A percentile compares a stretch with the other conserved stretches of the same genome.
These are phyloP conservation scores for Ceyx erithaca DNA, from an alignment of 2,797 vertebrate species.

Conservation along the genomic window DNA sequence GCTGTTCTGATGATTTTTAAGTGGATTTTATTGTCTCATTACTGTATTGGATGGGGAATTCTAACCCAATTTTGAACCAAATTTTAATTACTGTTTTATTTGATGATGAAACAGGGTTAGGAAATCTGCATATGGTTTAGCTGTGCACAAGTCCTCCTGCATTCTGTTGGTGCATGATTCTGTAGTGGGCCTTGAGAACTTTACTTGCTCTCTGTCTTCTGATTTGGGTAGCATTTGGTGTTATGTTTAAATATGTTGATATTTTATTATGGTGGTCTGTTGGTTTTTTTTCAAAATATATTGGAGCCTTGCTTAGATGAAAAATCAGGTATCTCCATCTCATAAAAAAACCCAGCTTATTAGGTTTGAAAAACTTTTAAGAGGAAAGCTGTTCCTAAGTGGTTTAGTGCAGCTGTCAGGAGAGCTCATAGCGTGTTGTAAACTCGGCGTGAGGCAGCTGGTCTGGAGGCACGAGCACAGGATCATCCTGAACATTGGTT, in stretches of 20 bases:
- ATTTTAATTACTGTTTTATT: not conserved
- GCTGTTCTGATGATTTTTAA: not conserved
- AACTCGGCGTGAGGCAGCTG: rapidly evolving
- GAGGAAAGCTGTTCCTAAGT: not conserved
- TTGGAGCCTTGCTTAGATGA: not conserved
- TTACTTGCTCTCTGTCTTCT: not conserved
- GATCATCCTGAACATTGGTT: not conserved
- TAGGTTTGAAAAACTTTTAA: not conserved
- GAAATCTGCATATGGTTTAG: not conserved
- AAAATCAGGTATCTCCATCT: not conserved
- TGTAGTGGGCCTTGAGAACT: not conserved
- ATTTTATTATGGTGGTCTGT: not conserved
- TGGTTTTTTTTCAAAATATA: not conserved
- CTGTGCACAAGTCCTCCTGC: not conserved
- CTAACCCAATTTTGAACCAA: not conserved
- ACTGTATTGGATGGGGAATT: not conserved
- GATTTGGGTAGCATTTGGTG: not conserved
- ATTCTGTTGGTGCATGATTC: not conserved
- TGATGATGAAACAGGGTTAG: not conserved
- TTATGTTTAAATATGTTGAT: not conserved
- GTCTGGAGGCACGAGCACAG: not conserved
- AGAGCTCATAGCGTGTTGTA: not conserved
- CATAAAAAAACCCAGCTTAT: not conserved
- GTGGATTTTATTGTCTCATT: not conserved
- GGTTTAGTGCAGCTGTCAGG: not conserved